Conservation (phyloP, 2,113 vertebrate genomes). For the Otocyon megalotis region DNA sequence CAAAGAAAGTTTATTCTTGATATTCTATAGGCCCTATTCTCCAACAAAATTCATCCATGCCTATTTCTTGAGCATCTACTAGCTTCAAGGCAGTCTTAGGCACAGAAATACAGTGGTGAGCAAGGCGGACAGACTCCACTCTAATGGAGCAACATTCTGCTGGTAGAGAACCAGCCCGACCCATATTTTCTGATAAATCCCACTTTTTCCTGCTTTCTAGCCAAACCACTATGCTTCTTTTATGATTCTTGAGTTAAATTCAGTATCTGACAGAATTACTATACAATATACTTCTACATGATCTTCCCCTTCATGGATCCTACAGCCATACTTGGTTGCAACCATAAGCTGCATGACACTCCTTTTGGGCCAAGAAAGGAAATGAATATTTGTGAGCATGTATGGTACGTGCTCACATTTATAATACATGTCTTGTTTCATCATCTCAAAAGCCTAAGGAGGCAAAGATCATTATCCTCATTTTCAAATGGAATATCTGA, state of each 20-base stretch:
- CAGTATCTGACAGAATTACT: background rate
- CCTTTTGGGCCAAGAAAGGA: background rate
- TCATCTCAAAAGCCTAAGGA: background rate
- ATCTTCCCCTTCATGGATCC: background rate
- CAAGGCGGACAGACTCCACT: background rate
- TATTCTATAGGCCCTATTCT: background rate
- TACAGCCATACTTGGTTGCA: background rate
- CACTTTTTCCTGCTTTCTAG: background rate
- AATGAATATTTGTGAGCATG: background rate
- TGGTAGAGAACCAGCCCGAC: background rate
- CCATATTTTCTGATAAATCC: background rate
- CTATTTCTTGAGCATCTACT: background rate
- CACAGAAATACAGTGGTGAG: background rate
- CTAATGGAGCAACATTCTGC: fast-evolving
- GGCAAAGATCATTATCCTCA: background rate
- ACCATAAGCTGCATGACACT: background rate
- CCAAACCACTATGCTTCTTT: background rate
- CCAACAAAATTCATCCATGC: background rate
- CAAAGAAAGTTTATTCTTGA: background rate
- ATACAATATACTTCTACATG: background rate
- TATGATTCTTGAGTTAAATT: background rate
- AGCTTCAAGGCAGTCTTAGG: background rate
- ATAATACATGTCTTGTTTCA: background rate
- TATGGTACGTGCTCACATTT: background rate
- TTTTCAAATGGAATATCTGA: background rate